Base-by-base conservation (phyloP, 2,888 invertebrate species). In the Eristalis intricaria region DNA sequence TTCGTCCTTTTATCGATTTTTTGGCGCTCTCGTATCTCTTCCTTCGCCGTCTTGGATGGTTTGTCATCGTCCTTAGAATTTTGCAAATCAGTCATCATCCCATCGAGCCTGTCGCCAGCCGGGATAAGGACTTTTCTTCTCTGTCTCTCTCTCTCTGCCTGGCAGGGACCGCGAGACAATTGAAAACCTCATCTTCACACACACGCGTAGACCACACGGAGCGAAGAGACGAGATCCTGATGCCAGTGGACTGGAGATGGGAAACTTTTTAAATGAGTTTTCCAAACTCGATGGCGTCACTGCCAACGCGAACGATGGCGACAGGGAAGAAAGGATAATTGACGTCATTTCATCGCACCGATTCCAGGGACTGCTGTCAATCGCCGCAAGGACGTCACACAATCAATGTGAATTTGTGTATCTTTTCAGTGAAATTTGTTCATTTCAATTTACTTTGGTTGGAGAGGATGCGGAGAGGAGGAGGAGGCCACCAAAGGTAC, bases 211-310 rank as follows among this genome's bases (percentile, higher is more conserved):
- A 22, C 38, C 13, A 50, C 19, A 40, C 22, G 11, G 38, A 38
- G 4, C 10, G 40, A 3, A 58, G 61, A 56, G 23, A 19, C 38
- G 50, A 29, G 71, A 50, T 68, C 50, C 40, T 56, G 38, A 77
- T 63, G 69, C 50, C 29, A 63, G 35, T 58, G 19, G 70, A 78
- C 70, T 43, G 56, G 64, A 22, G 60, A 38, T 19, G 50, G 13
- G 26, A 60, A 78, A 64, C 40, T 78, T 71, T 76, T 22, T 38
- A 80, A 84, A 76, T 76, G 76, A 80, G 61, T 76, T 76, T 76
- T 11, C 23, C 32, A 38, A 81, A 73, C 56, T 80, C 80, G 84
- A 80, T 84, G 80, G 76, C 84, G 84, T 84, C 84, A 84, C 71
- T 80, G 70, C 56, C 63, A 29, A 32, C 32, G 32, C 69, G 22